A percentile compares a stretch with the other conserved stretches of the same genome.
These are phyloP conservation scores for Micromesistius poutassou DNA, from an alignment of 2,797 vertebrate genomes.

Conservation along the genomic window DNA sequence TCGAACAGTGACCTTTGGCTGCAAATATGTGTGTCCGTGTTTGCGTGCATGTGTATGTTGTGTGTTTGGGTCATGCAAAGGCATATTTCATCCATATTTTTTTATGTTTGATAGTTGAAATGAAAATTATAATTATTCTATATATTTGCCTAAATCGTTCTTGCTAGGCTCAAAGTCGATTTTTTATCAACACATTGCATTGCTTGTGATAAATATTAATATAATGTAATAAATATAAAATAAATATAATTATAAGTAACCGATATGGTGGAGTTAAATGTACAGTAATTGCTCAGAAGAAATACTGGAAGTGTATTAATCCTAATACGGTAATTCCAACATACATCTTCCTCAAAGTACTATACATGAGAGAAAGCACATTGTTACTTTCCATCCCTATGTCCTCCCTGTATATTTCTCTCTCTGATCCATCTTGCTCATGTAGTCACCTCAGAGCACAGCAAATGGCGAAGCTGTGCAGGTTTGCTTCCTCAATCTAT, in stretches of 20 bases:
- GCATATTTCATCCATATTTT: neutral
- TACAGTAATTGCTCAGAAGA: neutral
- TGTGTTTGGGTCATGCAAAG: neutral
- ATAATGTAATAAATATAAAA: too few relatives aligned
- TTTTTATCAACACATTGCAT: neutral
- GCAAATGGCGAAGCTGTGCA: neutral
- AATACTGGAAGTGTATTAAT: neutral
- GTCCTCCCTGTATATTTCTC: neutral
- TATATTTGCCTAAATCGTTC: neutral
- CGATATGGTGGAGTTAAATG: neutral
- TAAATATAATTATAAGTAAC: too few relatives aligned
- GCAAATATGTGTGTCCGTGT: neutral
- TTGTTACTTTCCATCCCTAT: neutral
- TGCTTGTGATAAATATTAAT: neutral
- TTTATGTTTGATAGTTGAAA: neutral
- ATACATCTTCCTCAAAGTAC: neutral
- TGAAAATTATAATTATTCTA: neutral
- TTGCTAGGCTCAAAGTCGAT: neutral
- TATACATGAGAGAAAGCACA: neutral
- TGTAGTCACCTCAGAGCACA: constrained; percentile 1
- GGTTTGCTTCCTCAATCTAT: constrained; percentile 23
- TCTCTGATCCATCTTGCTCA: constrained; percentile 1
- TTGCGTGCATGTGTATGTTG: neutral
- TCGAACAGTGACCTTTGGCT: neutral
- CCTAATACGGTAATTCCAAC: neutral